Base-by-base conservation (phyloP, 2,888 invertebrate species). In the Macaria notata region DNA sequence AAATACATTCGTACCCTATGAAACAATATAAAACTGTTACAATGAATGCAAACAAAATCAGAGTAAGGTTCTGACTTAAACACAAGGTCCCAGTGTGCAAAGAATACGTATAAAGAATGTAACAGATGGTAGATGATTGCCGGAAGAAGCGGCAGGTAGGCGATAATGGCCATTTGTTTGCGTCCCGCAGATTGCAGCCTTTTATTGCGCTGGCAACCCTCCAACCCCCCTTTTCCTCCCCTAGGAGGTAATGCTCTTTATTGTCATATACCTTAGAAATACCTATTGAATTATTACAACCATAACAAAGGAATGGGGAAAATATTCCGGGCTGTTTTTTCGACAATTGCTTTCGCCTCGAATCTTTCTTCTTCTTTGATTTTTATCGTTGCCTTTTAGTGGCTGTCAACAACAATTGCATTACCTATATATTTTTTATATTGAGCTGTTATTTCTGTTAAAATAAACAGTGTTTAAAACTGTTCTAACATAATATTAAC, bases 121-220 rank as follows among this genome's bases (percentile, higher is more conserved):
- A 38, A 9, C n/a, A 49, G 49, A 36, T 38, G 30, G 8, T 19
- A 50, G 46, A 50, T 46, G 50, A 49, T 50, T 36, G 50, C 9
- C 43, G 45, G 42, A 19, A 38, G 31, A 31, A 9, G 44, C 33
- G 44, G 42, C 46, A 49, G 49, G 55, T 50, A 49, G 3, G 46
- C 36, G 56, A 56, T 56, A 56, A 51, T 47, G 46, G 41, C 48
- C 48, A 52, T 57, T 57, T 52, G 56, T 52, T 52, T 52, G 49
- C 56, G 56, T 52, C 43, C 52, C 43, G 47, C 45, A 52, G 52
- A 57, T 49, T 49, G 52, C 52, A 39, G 39, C 9, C 39, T 45
- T 55, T 55, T 55, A 55, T 49, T 49, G 54, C 49, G 54, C 33
- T 49, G 54, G 54, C 54, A 45, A 42, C 49, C 39, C 49, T 49